Evolutionary conservation across 2,888 invertebrate genomes (phyloP).

Genomic region (Polydrusus pterygomalis): DNA sequence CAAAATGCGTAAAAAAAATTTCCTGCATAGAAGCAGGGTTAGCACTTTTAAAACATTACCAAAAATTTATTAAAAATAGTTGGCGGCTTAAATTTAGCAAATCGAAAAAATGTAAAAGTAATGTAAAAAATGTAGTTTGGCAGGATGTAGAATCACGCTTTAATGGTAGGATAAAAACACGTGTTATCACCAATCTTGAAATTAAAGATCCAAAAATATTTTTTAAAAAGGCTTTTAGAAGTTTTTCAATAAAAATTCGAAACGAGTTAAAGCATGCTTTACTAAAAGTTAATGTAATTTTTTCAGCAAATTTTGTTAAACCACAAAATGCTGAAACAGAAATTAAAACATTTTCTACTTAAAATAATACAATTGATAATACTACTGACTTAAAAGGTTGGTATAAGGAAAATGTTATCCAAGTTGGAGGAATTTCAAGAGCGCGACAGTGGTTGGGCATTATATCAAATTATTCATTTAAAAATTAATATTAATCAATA

Average conservation of each 20-base stretch:
- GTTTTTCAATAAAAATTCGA: constrained; percentile 21
- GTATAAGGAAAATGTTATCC: constrained; percentile 20
- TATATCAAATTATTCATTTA: constrained; percentile 36
- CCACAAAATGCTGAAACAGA: constrained; percentile 33
- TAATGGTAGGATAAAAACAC: constrained; percentile 25
- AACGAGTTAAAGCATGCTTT: constrained; percentile 24
- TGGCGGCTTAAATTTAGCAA: neutral
- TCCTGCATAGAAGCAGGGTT: neutral
- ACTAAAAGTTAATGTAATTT: constrained; percentile 30
- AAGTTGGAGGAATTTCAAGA: constrained; percentile 31
- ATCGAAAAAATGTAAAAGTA: neutral
- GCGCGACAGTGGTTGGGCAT: constrained; percentile 29
- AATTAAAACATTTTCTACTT: constrained; percentile 33
- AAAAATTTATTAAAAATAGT: neutral
- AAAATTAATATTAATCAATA: constrained; percentile 59
- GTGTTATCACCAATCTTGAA: constrained; percentile 28
- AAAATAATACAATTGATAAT: constrained; percentile 14
- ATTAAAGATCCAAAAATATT: constrained; percentile 33
- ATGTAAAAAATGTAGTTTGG: constrained; percentile 18
- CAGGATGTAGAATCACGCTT: constrained; percentile 35
- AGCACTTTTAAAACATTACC: constrained; percentile 9
- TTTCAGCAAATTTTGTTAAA: constrained; percentile 33
- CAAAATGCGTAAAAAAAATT: constrained; percentile 3
- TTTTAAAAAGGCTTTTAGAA: constrained; percentile 29
- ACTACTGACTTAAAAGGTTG: constrained; percentile 7